Percentiles rank a stretch among this genome's conserved stretches.
These are phyloP conservation scores for Bergia puertoricense DNA, from an alignment of 92 coral and sea anemone species.

Conservation along the genomic window DNA sequence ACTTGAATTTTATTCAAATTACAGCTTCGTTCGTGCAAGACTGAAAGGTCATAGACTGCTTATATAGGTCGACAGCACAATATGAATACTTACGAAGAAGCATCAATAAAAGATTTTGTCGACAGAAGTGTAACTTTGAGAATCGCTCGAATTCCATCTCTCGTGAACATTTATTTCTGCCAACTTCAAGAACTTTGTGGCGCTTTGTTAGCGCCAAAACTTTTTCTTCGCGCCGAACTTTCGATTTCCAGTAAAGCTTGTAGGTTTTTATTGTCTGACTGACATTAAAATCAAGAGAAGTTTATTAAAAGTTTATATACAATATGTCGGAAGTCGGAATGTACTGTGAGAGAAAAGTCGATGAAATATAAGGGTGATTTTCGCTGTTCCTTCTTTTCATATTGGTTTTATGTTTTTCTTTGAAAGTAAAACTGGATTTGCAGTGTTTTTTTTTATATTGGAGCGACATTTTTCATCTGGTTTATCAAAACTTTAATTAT, in stretches of 20 bases:
- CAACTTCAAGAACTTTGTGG: neutral
- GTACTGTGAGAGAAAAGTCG: neutral
- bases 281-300: neutral
- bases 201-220: neutral
- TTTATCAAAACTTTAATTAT: neutral
- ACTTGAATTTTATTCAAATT: slow-evolving; percentile 16
- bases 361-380: neutral
- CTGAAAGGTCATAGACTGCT: neutral
- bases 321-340: neutral
- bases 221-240: neutral
- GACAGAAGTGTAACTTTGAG: neutral
- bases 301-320: neutral
- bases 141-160: neutral
- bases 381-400: neutral
- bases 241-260: neutral
- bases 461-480: slow-evolving; percentile 15
- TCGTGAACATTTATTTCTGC: neutral
- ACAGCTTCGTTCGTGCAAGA: neutral
- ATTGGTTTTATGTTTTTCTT: no score
- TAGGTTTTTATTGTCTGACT: neutral
- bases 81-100: neutral
- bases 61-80: neutral
- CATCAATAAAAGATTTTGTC: neutral
- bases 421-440: neutral
- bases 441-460: neutral